Evolutionary conservation across 2,888 invertebrate species (phyloP).

Genomic region (Neria commutata): DNA sequence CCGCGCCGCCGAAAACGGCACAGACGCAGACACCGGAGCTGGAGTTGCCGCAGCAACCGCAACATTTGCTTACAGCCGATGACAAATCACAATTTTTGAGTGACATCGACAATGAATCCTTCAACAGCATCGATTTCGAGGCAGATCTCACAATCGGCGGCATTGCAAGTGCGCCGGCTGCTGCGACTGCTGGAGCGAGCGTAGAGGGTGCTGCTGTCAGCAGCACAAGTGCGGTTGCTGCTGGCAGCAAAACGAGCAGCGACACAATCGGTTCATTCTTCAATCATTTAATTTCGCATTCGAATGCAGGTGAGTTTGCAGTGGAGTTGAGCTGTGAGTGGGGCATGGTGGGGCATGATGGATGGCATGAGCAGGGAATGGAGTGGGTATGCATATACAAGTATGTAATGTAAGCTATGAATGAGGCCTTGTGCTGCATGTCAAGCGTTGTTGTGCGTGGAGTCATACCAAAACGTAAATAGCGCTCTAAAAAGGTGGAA

Average conservation of each 20-base stretch:
- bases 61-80: constrained; percentile 51
- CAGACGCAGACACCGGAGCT: constrained; percentile 29
- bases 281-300: constrained; percentile 58
- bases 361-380: too few relatives aligned
- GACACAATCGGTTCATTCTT: constrained; percentile 61
- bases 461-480: too few relatives aligned
- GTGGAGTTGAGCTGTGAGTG: too few relatives aligned
- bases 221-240: constrained; percentile 6
- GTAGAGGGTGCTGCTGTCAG: constrained; percentile 9
- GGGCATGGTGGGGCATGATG: too few relatives aligned
- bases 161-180: constrained; percentile 31
- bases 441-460: too few relatives aligned
- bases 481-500: too few relatives aligned
- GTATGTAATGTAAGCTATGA: too few relatives aligned
- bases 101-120: constrained; percentile 63
- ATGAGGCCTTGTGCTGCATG: too few relatives aligned
- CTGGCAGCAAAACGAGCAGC: constrained; percentile 29
- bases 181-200: constrained; percentile 30
- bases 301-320: constrained; percentile 60
- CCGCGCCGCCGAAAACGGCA: too few relatives aligned
- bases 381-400: too few relatives aligned
- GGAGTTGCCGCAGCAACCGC: constrained; percentile 40
- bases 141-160: constrained; percentile 61
- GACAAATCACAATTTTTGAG: constrained; percentile 61
- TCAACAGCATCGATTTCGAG: constrained; percentile 63